These are phyloP conservation scores for Apomyelois bistriatella DNA, from an alignment of 2,888 invertebrate genomes.

Conservation along the genomic window DNA sequence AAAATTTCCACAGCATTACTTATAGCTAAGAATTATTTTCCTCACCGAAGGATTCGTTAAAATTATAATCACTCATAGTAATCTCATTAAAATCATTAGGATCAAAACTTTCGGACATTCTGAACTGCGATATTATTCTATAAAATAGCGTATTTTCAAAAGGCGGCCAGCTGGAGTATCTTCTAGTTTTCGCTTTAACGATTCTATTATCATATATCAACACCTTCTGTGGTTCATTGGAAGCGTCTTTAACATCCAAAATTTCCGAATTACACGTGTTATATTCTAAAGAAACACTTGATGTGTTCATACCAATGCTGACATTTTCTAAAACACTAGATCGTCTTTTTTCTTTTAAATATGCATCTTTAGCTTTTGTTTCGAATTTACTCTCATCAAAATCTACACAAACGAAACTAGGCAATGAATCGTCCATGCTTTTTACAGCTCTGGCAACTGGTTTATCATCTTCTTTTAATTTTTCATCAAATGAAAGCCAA, in stretches of 20 bases:
- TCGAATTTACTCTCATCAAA: conserved; percentile 17
- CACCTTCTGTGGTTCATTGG: conserved; percentile 25
- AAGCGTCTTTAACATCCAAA: conserved; percentile 15
- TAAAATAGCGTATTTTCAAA: conserved; percentile 65
- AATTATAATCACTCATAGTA: conserved; percentile 14
- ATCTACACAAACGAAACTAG: conserved; percentile 52
- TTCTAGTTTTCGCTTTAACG: conserved; percentile 16
- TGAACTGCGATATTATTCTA: conserved; percentile 60
- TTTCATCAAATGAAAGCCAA: conserved; percentile 69
- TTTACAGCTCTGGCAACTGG: conserved; percentile 20
- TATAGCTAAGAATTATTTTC: background rate
- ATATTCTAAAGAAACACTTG: conserved; percentile 34
- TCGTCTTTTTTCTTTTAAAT: conserved; percentile 18
- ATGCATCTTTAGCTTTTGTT: conserved; percentile 10
- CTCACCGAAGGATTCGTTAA: background rate
- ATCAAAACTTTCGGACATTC: conserved; percentile 71
- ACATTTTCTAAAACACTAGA: conserved; percentile 21
- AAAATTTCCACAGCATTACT: background rate
- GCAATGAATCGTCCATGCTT: conserved; percentile 43
- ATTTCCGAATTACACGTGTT: conserved; percentile 33
- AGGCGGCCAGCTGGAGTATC: conserved; percentile 66
- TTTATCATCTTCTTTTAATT: conserved; percentile 27
- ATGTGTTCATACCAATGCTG: conserved; percentile 14
- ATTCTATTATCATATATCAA: conserved; percentile 39
- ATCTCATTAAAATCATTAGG: conserved; percentile 48